These are phyloP conservation scores for Nasonia giraulti DNA, from an alignment of 1,140 invertebrate genomes.

Conservation along the genomic window DNA sequence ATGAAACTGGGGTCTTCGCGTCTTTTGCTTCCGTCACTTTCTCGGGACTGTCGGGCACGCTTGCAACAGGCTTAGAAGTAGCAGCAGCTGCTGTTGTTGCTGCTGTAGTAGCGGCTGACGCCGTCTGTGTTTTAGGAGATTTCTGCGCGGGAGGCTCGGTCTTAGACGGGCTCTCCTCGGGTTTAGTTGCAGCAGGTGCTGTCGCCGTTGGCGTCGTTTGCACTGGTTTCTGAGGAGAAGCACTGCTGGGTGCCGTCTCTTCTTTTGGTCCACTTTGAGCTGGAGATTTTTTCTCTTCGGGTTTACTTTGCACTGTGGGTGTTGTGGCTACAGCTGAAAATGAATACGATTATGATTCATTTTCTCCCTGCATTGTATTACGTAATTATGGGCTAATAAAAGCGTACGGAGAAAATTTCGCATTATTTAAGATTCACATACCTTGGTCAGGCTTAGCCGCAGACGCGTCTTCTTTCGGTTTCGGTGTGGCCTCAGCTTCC, in stretches of 20 bases:
- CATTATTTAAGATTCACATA: neutral
- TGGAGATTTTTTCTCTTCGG: conserved; percentile 67
- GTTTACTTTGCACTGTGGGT: conserved; percentile 59
- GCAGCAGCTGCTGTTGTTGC: neutral
- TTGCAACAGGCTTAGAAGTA: neutral
- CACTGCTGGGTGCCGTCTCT: conserved; percentile 51
- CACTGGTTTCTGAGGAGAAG: conserved; percentile 44
- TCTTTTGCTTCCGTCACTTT: conserved; percentile 58
- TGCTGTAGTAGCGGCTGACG: conserved; percentile 23
- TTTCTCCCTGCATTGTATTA: neutral
- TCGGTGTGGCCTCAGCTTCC: conserved; percentile 8
- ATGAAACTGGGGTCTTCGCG: conserved; percentile 38
- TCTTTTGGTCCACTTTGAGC: conserved; percentile 61
- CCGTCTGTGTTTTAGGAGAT: conserved; percentile 42
- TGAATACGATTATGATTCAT: neutral
- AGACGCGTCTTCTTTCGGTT: conserved; percentile 44
- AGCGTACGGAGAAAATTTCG: no score
- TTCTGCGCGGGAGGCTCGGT: conserved; percentile 50
- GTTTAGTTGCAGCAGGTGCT: conserved; percentile 49
- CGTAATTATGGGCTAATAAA: no score
- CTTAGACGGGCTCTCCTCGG: conserved; percentile 56
- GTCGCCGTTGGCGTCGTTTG: conserved; percentile 17
- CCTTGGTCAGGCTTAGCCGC: conserved; percentile 44
- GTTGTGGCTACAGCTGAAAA: conserved; percentile 27
- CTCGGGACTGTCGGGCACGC: conserved; percentile 48